Percentiles rank a stretch among this genome's conserved stretches.
phyloP scores from a whole-genome alignment of 2,797 vertebrate genomes.

The Phaenicophaeus curvirostris region DNA sequence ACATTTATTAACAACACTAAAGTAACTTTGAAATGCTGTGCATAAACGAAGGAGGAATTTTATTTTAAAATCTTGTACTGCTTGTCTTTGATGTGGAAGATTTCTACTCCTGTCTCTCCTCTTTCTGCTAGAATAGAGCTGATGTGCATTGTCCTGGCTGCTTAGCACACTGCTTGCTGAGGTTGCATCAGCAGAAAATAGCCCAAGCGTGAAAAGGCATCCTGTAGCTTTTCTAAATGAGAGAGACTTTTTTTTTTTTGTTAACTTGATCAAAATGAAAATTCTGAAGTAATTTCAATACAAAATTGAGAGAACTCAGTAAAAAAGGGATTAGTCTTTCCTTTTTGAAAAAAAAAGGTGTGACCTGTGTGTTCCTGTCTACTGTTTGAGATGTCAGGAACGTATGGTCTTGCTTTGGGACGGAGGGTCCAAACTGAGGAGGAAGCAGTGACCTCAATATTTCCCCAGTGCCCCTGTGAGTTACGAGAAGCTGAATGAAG shows the following conservation, averaged over 20 bases:
- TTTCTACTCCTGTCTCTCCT: not conserved
- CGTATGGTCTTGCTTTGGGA: not conserved
- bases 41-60: not conserved
- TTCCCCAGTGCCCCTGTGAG: not conserved
- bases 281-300: not conserved
- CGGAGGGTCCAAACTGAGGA: not conserved
- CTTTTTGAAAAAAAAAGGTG: not conserved
- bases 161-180: conserved; percentile 17
- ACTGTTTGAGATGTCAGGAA: not conserved
- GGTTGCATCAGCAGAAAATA: conserved; percentile 41
- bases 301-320: not conserved
- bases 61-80: not conserved
- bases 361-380: not conserved
- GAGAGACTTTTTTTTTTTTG: not conserved
- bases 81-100: not conserved
- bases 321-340: not conserved
- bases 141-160: not conserved
- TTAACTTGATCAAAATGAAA: not conserved
- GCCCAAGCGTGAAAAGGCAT: not conserved
- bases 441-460: not conserved
- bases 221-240: not conserved
- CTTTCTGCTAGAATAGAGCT: not conserved
- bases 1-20: not conserved
- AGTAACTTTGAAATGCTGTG: not conserved
- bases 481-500: not conserved